phyloP scores from a whole-genome alignment of 2,888 invertebrate species.

The Cantharis rufa region DNA sequence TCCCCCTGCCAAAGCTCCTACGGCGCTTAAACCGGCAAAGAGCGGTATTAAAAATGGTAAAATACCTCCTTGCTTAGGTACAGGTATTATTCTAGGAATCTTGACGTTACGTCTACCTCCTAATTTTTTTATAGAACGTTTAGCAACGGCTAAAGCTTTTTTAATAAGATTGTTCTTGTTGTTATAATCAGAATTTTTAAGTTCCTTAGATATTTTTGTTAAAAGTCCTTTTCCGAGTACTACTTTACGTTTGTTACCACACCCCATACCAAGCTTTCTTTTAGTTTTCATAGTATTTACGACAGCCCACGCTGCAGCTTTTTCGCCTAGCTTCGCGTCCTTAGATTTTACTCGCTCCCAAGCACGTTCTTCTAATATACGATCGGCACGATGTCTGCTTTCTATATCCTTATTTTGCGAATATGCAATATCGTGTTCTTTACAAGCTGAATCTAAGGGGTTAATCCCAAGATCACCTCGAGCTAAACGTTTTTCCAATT shows the following conservation, averaged over 20 bases:
- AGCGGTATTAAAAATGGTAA: conserved; percentile 45
- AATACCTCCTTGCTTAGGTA: conserved; percentile 47
- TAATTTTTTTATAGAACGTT: neutral
- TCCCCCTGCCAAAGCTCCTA: conserved; percentile 35
- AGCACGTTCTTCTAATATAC: conserved; percentile 38
- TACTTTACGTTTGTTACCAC: neutral
- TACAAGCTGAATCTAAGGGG: conserved; percentile 39
- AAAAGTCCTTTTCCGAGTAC: neutral
- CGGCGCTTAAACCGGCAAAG: conserved; percentile 44
- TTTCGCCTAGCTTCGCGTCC: conserved; percentile 40
- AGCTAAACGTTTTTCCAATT: conserved; percentile 36
- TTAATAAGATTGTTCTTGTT: neutral
- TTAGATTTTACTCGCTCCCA: conserved; percentile 33
- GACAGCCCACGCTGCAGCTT: conserved; percentile 40
- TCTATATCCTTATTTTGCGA: conserved; percentile 14
- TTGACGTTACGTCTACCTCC: conserved; percentile 11
- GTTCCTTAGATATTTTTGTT: neutral
- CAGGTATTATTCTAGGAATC: conserved; percentile 35
- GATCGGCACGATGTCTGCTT: conserved; percentile 40
- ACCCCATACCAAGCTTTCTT: conserved; percentile 35
- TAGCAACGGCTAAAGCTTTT: neutral
- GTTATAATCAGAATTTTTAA: neutral
- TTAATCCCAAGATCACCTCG: conserved; percentile 43
- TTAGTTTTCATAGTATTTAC: conserved; percentile 41
- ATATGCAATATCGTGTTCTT: conserved; percentile 41